Evolutionary conservation across 2,888 invertebrate genomes (phyloP).

Genomic region (Ephialtes manifestator): DNA sequence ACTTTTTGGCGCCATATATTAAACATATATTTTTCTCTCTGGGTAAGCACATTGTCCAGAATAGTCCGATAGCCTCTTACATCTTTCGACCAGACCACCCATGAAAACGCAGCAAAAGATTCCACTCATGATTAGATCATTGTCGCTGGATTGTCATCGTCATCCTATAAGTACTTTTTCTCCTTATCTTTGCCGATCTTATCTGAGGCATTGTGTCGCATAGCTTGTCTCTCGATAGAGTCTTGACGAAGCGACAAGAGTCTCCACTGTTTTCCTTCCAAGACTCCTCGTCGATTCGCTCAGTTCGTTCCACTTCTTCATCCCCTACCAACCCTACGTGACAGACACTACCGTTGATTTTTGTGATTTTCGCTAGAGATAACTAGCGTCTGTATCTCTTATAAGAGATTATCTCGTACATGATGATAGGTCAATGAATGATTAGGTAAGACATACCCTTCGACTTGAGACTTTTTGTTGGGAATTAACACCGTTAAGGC

Average conservation of each 20-base stretch:
- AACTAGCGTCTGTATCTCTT: background rate
- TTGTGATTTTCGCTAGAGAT: conserved; percentile 16
- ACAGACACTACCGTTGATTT: conserved; percentile 2
- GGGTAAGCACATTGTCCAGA: conserved; percentile 58
- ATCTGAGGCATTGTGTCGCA: conserved; percentile 33
- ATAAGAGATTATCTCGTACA: conserved; percentile 2
- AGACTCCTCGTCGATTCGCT: conserved; percentile 22
- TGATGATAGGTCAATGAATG: conserved; percentile 18
- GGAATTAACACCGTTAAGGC: background rate
- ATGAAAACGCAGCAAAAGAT: conserved; percentile 24
- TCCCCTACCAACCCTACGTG: background rate
- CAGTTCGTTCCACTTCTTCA: conserved; percentile 14
- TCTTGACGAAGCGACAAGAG: conserved; percentile 18
- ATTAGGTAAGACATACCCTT: background rate
- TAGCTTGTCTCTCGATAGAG: background rate
- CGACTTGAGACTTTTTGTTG: background rate
- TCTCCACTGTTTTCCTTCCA: conserved; percentile 27
- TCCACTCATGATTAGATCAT: background rate
- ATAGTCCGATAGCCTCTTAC: conserved; percentile 21
- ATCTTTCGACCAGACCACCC: conserved; percentile 15
- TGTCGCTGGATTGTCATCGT: conserved; percentile 22
- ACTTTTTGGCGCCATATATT: too few species aligned
- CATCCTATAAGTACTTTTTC: background rate
- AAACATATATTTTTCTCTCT: too few species aligned
- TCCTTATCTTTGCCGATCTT: conserved; percentile 25